These are phyloP conservation scores for Chironomus riparius DNA, from an alignment of 2,888 invertebrate genomes.

Conservation along the genomic window DNA sequence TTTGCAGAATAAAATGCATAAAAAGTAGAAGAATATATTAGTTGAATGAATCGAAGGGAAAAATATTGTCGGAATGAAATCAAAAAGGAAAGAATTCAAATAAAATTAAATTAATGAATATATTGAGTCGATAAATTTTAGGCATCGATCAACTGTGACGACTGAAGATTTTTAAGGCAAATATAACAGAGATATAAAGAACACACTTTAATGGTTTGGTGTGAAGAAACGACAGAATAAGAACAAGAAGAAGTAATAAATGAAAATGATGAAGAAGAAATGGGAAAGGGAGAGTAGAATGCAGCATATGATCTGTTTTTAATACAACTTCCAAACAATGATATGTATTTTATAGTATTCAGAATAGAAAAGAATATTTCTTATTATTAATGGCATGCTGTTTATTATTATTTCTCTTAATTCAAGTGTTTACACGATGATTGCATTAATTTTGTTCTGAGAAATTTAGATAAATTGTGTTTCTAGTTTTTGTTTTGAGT, in stretches of 20 bases:
- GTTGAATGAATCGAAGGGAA: too few species aligned
- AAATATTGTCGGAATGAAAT: not conserved
- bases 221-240: not conserved
- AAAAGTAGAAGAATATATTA: too few species aligned
- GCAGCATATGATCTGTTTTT: not conserved
- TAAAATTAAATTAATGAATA: slow-evolving; percentile 17
- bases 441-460: too few species aligned
- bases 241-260: not conserved
- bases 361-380: not conserved
- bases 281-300: not conserved
- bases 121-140: slow-evolving; percentile 21
- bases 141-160: slow-evolving; percentile 20
- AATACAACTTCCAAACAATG: not conserved
- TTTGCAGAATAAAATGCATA: too few species aligned
- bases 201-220: not conserved
- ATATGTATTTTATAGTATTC: not conserved
- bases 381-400: not conserved
- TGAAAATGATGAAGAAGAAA: not conserved
- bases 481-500: too few species aligned
- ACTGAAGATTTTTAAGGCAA: not conserved
- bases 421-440: too few species aligned
- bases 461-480: too few species aligned
- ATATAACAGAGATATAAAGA: not conserved
- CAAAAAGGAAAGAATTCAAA: not conserved
- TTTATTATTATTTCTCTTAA: too few species aligned